Evolutionary conservation across 2,888 invertebrate species (phyloP), one percentile per base, ranked within the genome.

Genomic region (Hydrotaea diabolus): DNA sequence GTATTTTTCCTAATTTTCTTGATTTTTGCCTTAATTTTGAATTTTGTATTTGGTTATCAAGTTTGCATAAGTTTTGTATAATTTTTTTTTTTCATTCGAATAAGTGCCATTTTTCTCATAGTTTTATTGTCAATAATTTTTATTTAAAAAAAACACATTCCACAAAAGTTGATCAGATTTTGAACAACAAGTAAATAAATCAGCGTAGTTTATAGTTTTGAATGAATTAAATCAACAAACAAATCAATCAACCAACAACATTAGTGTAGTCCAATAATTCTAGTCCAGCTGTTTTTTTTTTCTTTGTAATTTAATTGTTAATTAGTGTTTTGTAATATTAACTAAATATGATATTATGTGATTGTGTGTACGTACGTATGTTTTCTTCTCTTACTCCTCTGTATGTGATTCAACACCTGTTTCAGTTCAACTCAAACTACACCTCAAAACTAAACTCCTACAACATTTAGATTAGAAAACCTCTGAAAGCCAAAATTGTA

Each of bases 311-410:
- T 80, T 80, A 80, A 77, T 87, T 31, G 85, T 80, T 78, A 80
- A 77, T 87, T 86, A 85, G 59, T 89, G 85, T 88, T 87, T 85
- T 69, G 3, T 8, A 46, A 46, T 73, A 84, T 72, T 74, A 46
- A 39, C 15, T 23, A 69, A 69, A 21, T 43, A 62, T 62, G 31
- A 36, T 3, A 64, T 57, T 39, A 66, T 79, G 76, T 80, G 49
- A 74, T 80, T 57, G 19, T 73, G 46, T 82, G 46, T 83, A 49
- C 72, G 19, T 59, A 23, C 64, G 23, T 73, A 19, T 23, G 57
- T 74, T 19, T 43, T 19, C 21, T 39, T 8, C 66, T 8, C 43
- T 66, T 66, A 39, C 8, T 43, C 39, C n/a, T 17, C 8, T 39
- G n/a, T n/a, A n/a, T n/a, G 21, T 36, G 36, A 66, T 19, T 46